Percentiles rank a stretch among this genome's conserved stretches.
These are phyloP conservation scores for Trichacis sp. DNA, from an alignment of 2,888 invertebrate genomes.

Conservation along the genomic window DNA sequence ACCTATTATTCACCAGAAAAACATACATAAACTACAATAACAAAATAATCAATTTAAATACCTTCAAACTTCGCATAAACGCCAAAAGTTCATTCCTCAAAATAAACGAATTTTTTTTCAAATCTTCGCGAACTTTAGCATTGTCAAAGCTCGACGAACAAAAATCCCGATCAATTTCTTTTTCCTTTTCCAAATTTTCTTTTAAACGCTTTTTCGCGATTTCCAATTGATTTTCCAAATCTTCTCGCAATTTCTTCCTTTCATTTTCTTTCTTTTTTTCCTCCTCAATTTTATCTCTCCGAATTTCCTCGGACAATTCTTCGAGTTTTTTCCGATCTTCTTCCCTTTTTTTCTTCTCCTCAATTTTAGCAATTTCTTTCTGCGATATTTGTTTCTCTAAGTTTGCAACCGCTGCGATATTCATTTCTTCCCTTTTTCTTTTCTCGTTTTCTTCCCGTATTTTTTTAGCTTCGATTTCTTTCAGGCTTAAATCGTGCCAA, in stretches of 20 bases:
- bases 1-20: no score
- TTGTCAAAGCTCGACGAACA: conserved; percentile 45
- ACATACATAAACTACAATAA: no score
- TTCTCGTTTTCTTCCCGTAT: conserved; percentile 46
- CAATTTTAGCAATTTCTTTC: conserved; percentile 47
- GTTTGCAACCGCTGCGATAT: conserved; percentile 25
- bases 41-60: no score
- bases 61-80: conserved; percentile 54
- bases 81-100: conserved; percentile 53
- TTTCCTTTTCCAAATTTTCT: conserved; percentile 51
- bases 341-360: conserved; percentile 43
- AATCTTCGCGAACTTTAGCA: conserved; percentile 42
- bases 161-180: conserved; percentile 44
- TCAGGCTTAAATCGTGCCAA: conserved; percentile 75
- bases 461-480: conserved; percentile 70
- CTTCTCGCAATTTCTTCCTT: conserved; percentile 47
- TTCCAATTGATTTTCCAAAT: conserved; percentile 55
- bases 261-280: conserved; percentile 46
- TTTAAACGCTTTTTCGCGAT: conserved; percentile 45
- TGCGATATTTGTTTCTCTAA: conserved; percentile 55
- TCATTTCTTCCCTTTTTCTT: conserved; percentile 32
- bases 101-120: conserved; percentile 39
- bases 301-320: conserved; percentile 44
- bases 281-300: conserved; percentile 46
- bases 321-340: conserved; percentile 52